These are phyloP conservation scores for Muscidifurax raptorellus DNA, from an alignment of 1,140 invertebrate species.

Conservation along the genomic window DNA sequence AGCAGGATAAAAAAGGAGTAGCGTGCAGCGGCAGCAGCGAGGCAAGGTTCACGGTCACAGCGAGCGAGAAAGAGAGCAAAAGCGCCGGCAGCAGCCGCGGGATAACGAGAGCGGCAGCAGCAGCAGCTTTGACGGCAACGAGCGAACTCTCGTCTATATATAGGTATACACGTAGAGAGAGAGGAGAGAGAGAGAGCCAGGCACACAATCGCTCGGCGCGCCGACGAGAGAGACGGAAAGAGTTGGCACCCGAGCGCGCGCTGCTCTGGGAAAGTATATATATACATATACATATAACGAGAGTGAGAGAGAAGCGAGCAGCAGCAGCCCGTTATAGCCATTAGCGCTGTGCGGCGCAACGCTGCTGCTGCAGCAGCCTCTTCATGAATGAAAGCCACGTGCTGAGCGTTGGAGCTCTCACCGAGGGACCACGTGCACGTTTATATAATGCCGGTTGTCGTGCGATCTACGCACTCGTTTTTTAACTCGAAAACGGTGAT, in stretches of 20 bases:
- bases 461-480: background rate
- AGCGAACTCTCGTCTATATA: background rate
- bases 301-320: constrained; percentile 10
- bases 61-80: background rate
- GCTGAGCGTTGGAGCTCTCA: background rate
- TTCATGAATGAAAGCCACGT: constrained; percentile 43
- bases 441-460: background rate
- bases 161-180: background rate
- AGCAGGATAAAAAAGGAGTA: constrained; percentile 2
- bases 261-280: background rate
- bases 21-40: constrained; percentile 1
- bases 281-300: constrained; percentile 8
- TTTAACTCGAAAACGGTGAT: no score
- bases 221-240: background rate
- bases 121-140: background rate
- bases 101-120: background rate
- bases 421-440: background rate
- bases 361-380: background rate
- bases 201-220: background rate
- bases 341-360: constrained; percentile 19
- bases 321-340: constrained; percentile 22
- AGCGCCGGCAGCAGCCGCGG: background rate
- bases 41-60: constrained; percentile 35
- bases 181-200: background rate
- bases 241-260: background rate